Conservation (phyloP, 2,888 invertebrate genomes). For the Eugnorisma glareosa region DNA sequence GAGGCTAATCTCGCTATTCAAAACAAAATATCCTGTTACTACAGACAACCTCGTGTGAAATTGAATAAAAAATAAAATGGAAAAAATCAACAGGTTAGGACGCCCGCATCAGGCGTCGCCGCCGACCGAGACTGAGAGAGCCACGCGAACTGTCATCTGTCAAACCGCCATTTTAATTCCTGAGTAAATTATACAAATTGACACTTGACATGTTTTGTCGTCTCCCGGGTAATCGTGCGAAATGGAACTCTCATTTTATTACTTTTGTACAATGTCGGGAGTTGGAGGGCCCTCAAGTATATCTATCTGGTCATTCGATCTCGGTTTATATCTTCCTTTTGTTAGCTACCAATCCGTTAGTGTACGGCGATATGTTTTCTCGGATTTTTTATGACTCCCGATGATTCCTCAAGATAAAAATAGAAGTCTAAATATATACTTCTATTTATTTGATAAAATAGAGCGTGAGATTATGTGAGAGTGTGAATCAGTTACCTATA, state of each 20-base stretch:
- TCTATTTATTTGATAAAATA: conserved; percentile 11
- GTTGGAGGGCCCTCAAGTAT: conserved; percentile 67
- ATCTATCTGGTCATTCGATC: conserved; percentile 52
- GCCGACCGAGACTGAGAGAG: conserved; percentile 58
- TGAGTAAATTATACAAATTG: conserved; percentile 87
- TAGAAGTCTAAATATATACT: conserved; percentile 14
- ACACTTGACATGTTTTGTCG: conserved; percentile 89
- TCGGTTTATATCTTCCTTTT: conserved; percentile 59
- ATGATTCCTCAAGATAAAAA: conserved; percentile 37
- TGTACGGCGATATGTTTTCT: conserved; percentile 28
- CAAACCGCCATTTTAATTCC: conserved; percentile 86
- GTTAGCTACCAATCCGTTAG: conserved; percentile 57
- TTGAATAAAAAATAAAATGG: conserved; percentile 69
- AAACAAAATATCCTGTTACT: conserved; percentile 82
- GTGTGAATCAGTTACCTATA: conserved; percentile 14
- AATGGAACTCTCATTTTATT: conserved; percentile 84
- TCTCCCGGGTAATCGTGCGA: conserved; percentile 86
- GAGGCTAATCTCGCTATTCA: conserved; percentile 79
- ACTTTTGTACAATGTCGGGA: conserved; percentile 75
- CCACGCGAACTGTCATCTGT: conserved; percentile 85
- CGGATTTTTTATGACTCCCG: conserved; percentile 7
- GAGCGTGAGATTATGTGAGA: conserved; percentile 3
- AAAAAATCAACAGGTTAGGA: conserved; percentile 70
- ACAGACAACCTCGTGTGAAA: conserved; percentile 69
- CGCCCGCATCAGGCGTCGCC: conserved; percentile 64